Evolutionary conservation across 2,888 invertebrate species (phyloP), one percentile per base, ranked within the genome.

Genomic region (Rotaria magnacalcarata): DNA sequence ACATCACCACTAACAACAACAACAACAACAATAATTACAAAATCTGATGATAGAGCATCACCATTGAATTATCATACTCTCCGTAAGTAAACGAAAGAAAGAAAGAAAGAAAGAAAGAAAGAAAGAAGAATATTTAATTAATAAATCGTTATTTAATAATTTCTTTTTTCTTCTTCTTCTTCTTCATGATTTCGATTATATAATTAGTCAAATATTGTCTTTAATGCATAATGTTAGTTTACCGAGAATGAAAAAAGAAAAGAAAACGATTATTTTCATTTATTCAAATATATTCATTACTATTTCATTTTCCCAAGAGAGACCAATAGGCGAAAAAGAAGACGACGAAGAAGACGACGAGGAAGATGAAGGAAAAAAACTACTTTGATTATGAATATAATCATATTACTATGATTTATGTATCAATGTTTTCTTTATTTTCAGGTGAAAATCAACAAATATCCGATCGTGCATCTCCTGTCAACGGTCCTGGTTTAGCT

Each of bases 1-100:
- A 84, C 47, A 24, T 54, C 85, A 34, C 34, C 85, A 41, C 27
- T 85, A 58, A 47, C 80, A n/a, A 60, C 85, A 41, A 50, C 67
- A 74, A 27, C 67, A 27, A 34, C 34, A 34, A 34, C 34, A 34
- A 34, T 34, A 34, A 34, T 2, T 34, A 34, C 34, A 34, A 47
- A 84, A 84, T n/a, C 5, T 4, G 50, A 67, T 27, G 67, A 67
- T 67, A 67, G 67, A 67, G 34, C 67, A 67, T 67, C 67, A 16
- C 67, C 67, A 34, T 14, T 67, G 7, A 67, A 67, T 34, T 34
- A 67, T 67, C 67, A 34, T 67, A 67, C 67, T 34, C 67, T 67
- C 34, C 67, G 67, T 67, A 67, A 67, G 67, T 34, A 16, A 67
- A 6, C 6, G 24, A 27, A 67, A 2, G 34, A 67, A n/a, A 67